Evolutionary conservation across 2,113 vertebrate genomes (phyloP).

Genomic region (Catagonus wagneri): DNA sequence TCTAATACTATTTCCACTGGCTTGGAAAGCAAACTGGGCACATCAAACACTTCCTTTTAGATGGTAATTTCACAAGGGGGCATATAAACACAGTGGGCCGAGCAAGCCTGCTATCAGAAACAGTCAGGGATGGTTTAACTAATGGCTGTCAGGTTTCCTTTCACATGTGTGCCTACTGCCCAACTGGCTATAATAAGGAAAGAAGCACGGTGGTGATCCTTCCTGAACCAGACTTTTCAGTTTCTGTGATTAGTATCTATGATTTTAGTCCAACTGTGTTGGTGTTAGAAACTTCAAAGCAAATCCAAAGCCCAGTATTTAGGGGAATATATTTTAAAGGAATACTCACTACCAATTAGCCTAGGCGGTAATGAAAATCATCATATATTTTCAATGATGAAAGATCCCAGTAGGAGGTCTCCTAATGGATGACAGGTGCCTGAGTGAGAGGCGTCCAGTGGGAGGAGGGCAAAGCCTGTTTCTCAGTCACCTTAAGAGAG

Average conservation of each 20-base stretch:
- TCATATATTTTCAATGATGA: conserved; percentile 94
- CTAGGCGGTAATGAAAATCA: conserved; percentile 88
- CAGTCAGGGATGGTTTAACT: conserved; percentile 29
- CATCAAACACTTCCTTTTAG: conserved; percentile 58
- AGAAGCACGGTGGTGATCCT: conserved; percentile 58
- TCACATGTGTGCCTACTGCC: conserved; percentile 44
- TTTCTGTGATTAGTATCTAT: conserved; percentile 80
- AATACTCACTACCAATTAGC: conserved; percentile 91
- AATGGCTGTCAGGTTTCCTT: conserved; percentile 46
- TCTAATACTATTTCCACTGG: not conserved
- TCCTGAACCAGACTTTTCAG: conserved; percentile 60
- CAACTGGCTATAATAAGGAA: conserved; percentile 71
- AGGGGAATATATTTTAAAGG: conserved; percentile 85
- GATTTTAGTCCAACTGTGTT: conserved; percentile 77
- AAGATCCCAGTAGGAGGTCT: conserved; percentile 92
- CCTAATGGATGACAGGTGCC: conserved; percentile 94
- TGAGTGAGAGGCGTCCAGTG: conserved; percentile 84
- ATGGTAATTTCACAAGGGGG: conserved; percentile 66
- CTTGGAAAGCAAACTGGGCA: conserved; percentile 46
- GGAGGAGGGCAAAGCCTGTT: conserved; percentile 69
- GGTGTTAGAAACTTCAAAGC: conserved; percentile 79
- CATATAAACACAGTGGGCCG: conserved; percentile 47
- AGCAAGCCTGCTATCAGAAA: conserved; percentile 14
- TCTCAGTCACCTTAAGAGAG: conserved; percentile 61
- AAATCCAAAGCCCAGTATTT: conserved; percentile 73